Evolutionary conservation across 1,140 invertebrate genomes (phyloP).

Genomic region (Antheraea mylitta): DNA sequence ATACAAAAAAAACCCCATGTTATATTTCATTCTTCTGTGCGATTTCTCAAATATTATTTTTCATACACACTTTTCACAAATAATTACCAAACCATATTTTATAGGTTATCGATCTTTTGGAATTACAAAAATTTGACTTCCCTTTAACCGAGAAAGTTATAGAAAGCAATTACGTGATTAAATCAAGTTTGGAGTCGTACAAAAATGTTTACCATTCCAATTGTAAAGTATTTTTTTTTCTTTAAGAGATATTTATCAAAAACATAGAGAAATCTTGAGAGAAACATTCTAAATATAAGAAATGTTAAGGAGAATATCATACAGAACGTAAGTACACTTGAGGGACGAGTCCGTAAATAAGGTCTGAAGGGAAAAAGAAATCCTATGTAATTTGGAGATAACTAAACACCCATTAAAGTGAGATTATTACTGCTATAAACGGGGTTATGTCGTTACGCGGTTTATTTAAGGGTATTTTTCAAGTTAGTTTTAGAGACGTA

Average conservation of each 20-base stretch:
- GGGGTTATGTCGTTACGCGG: background rate
- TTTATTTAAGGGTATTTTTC: background rate
- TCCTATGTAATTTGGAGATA: background rate
- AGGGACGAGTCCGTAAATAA: slow-evolving; percentile 18
- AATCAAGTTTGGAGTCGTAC: too few species aligned
- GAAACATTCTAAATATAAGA: slow-evolving; percentile 41
- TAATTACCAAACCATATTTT: too few species aligned
- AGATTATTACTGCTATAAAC: slow-evolving; percentile 3
- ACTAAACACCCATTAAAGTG: background rate
- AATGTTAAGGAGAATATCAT: slow-evolving; percentile 30
- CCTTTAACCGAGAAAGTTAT: too few species aligned
- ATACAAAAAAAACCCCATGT: too few species aligned
- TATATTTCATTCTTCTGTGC: too few species aligned
- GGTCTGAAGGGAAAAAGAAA: slow-evolving; percentile 7
- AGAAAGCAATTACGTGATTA: too few species aligned
- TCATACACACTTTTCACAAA: too few species aligned
- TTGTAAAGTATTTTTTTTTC: too few species aligned
- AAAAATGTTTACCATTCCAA: too few species aligned
- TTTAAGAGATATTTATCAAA: background rate
- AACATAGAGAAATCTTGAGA: slow-evolving; percentile 38
- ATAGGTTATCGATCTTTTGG: too few species aligned
- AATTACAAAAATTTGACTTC: too few species aligned
- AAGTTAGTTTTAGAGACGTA: background rate
- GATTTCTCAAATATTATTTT: too few species aligned
- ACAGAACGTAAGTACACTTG: slow-evolving; percentile 17